Evolutionary conservation across 2,797 vertebrate genomes (phyloP).

Genomic region (Rhinichthys osculus): DNA sequence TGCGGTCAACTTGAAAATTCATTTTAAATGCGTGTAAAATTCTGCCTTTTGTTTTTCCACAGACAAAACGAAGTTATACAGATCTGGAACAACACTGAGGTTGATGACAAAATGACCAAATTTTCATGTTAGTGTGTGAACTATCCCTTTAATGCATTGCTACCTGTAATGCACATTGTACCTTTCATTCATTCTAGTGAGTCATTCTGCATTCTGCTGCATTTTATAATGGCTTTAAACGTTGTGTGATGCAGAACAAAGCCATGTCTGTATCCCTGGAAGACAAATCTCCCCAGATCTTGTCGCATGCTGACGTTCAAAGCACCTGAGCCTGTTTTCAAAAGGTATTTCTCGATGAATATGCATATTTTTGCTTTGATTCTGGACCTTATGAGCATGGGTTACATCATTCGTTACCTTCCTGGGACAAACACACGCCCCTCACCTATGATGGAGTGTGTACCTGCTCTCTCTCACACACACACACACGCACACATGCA

Average conservation of each 20-base stretch:
- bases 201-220: conserved; percentile 9
- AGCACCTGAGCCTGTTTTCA: conserved; percentile 7
- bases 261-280: conserved; percentile 4
- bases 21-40: background rate
- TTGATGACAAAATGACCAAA: background rate
- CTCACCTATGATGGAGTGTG: conserved; percentile 62
- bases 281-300: conserved; percentile 11
- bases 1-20: background rate
- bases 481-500: conserved; percentile 37
- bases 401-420: conserved; percentile 82
- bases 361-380: conserved; percentile 17
- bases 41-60: background rate
- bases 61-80: background rate
- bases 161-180: conserved; percentile 12
- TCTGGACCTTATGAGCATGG: conserved; percentile 47
- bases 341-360: conserved; percentile 19
- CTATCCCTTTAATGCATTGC: background rate
- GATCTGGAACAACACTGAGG: background rate
- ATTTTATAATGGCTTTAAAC: background rate
- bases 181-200: conserved; percentile 4
- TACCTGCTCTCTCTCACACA: conserved; percentile 46
- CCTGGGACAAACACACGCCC: conserved; percentile 68
- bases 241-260: background rate
- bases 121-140: background rate
- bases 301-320: conserved; percentile 33